Conservation (phyloP, 2,113 vertebrate species). For the Chascanopsetta lugubris region DNA sequence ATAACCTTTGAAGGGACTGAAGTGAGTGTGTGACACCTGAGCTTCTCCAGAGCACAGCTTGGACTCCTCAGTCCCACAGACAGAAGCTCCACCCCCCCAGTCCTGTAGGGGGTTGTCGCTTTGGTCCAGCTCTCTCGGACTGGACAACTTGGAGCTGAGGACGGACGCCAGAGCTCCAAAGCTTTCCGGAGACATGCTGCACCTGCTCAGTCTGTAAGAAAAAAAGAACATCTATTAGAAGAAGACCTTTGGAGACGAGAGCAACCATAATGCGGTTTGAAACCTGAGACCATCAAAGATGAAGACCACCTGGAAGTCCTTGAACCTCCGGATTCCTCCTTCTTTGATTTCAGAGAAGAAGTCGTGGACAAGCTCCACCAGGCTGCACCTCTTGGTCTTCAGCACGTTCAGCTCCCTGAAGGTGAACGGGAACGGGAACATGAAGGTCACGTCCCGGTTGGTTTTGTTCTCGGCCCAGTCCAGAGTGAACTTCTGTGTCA, state of each 20-base stretch:
- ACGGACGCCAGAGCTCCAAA: not conserved
- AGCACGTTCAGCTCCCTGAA: constrained; percentile 6
- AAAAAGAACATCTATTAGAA: too few relatives aligned
- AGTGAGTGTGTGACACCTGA: too few relatives aligned
- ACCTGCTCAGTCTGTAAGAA: too few relatives aligned
- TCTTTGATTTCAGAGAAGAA: constrained; percentile 7
- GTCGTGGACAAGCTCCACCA: constrained; percentile 4
- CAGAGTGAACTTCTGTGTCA: constrained; percentile 11
- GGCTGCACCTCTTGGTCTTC: not conserved
- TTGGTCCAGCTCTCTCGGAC: not conserved
- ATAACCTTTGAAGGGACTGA: too few relatives aligned
- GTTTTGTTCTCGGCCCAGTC: constrained; percentile 3
- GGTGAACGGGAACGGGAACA: not conserved
- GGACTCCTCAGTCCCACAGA: constrained; percentile 3
- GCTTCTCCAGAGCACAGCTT: constrained; percentile 18
- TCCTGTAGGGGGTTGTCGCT: constrained; percentile 10
- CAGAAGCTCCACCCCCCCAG: constrained; percentile 6
- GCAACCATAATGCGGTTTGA: too few relatives aligned
- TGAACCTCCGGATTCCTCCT: not conserved
- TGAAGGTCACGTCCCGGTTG: not conserved
- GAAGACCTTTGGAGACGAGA: too few relatives aligned
- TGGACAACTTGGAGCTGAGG: not conserved
- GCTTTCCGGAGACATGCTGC: not conserved
- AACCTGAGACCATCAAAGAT: constrained; percentile 12
- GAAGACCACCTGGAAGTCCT: not conserved